Evolutionary conservation across 2,113 vertebrate species (phyloP).

Genomic region (Struthio camelus): DNA sequence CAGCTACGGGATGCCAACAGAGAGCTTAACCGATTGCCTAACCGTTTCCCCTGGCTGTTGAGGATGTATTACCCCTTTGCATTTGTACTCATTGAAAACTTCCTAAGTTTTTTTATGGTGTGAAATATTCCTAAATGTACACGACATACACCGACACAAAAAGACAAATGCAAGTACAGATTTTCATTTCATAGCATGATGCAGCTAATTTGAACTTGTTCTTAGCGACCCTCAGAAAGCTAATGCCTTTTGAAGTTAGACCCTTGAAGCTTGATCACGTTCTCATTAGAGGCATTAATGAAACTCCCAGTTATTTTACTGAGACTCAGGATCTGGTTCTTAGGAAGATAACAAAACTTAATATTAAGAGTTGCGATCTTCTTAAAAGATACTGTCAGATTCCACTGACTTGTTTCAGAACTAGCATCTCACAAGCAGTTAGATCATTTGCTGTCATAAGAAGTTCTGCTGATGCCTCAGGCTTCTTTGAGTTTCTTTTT

Average conservation of each 20-base stretch:
- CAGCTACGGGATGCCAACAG: not conserved
- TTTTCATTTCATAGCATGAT: not conserved
- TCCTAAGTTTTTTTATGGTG: not conserved
- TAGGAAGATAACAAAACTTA: constrained; percentile 11
- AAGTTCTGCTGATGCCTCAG: constrained; percentile 11
- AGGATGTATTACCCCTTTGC: not conserved
- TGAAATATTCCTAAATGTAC: not conserved
- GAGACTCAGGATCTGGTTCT: not conserved
- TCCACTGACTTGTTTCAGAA: constrained; percentile 34
- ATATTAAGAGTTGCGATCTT: constrained; percentile 5
- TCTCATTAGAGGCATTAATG: not conserved
- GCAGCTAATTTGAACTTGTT: constrained; percentile 21
- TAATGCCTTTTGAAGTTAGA: not conserved
- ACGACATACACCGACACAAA: not conserved
- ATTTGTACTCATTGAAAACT: not conserved
- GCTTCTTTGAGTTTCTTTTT: not conserved
- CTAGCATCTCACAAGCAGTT: not conserved
- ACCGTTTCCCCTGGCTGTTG: not conserved
- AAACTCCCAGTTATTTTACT: not conserved
- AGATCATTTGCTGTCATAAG: constrained; percentile 14
- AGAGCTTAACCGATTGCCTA: not conserved
- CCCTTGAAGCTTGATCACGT: not conserved
- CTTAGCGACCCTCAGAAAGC: not conserved
- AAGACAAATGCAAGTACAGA: not conserved
- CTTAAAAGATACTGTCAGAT: not conserved